Conservation (phyloP, 2,797 vertebrate genomes). For the Decapterus maruadsi region DNA sequence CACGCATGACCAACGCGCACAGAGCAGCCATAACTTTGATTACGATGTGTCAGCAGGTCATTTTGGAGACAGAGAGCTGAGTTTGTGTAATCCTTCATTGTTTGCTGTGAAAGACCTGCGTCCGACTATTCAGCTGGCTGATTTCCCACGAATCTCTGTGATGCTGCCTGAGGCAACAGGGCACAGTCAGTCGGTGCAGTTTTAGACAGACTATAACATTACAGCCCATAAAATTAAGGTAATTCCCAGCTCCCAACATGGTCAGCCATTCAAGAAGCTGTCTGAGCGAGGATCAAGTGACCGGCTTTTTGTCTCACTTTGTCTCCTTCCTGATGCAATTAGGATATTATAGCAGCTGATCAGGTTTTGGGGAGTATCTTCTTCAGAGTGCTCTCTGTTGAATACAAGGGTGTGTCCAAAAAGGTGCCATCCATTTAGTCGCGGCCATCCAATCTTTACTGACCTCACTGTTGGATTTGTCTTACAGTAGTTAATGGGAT, state of each 20-base stretch:
- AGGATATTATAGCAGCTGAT: slow-evolving; percentile 62
- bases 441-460: slow-evolving; percentile 12
- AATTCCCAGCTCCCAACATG: slow-evolving; percentile 36
- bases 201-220: slow-evolving; percentile 54
- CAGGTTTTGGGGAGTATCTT: slow-evolving; percentile 59
- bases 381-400: slow-evolving; percentile 55
- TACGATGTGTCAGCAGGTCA: slow-evolving; percentile 76
- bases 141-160: slow-evolving; percentile 80
- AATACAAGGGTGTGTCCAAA: slow-evolving; percentile 66
- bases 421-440: slow-evolving; percentile 25
- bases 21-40: slow-evolving; percentile 66
- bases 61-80: slow-evolving; percentile 76
- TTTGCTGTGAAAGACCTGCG: slow-evolving; percentile 75
- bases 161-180: slow-evolving; percentile 73
- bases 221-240: slow-evolving; percentile 45
- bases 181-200: slow-evolving; percentile 53
- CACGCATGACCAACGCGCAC: slow-evolving; percentile 39
- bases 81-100: slow-evolving; percentile 83
- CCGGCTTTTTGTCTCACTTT: slow-evolving; percentile 38
- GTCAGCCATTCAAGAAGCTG: slow-evolving; percentile 58
- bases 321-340: slow-evolving; percentile 61
- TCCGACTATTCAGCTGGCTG: slow-evolving; percentile 70
- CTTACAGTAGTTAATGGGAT: not conserved
- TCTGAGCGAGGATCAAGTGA: slow-evolving; percentile 44
- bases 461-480: slow-evolving; percentile 28